Evolutionary conservation across 2,888 invertebrate species (phyloP).

Genomic region (Lithophane semibrunnea): DNA sequence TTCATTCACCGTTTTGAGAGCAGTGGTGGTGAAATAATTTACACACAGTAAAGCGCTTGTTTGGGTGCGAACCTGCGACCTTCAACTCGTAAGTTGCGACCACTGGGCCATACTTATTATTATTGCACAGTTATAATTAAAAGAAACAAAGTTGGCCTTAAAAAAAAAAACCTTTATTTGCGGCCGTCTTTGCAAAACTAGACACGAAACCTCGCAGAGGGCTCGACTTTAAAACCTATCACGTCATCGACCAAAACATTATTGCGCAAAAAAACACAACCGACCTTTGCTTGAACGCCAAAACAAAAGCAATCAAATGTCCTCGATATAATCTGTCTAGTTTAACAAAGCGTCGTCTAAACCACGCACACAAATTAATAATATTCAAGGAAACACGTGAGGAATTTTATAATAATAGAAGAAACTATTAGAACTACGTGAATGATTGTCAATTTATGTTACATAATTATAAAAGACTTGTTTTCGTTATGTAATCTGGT

Average conservation of each 20-base stretch:
- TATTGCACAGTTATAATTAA: no score
- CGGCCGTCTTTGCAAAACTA: background rate
- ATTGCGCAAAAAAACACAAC: conserved; percentile 16
- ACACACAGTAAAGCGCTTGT: no score
- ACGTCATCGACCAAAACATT: conserved; percentile 23
- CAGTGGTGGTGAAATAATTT: no score
- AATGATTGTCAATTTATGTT: conserved; percentile 51
- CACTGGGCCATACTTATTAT: no score
- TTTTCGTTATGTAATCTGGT: conserved; percentile 58
- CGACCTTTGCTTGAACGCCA: conserved; percentile 45
- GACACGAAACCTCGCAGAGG: background rate
- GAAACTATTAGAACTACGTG: conserved; percentile 53
- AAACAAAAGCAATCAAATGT: conserved; percentile 43
- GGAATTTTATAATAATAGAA: conserved; percentile 29
- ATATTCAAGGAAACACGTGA: conserved; percentile 54
- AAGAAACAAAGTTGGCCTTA: no score
- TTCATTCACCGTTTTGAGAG: no score
- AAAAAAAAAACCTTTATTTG: no score
- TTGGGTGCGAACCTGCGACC: no score
- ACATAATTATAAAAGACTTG: conserved; percentile 53
- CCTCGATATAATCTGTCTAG: conserved; percentile 6
- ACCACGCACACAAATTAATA: conserved; percentile 40
- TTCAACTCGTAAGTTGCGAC: no score
- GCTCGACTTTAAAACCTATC: background rate
- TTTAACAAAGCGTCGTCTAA: conserved; percentile 24